Evolutionary conservation across 2,888 invertebrate species (phyloP).

Genomic region (Diarsia mendica): DNA sequence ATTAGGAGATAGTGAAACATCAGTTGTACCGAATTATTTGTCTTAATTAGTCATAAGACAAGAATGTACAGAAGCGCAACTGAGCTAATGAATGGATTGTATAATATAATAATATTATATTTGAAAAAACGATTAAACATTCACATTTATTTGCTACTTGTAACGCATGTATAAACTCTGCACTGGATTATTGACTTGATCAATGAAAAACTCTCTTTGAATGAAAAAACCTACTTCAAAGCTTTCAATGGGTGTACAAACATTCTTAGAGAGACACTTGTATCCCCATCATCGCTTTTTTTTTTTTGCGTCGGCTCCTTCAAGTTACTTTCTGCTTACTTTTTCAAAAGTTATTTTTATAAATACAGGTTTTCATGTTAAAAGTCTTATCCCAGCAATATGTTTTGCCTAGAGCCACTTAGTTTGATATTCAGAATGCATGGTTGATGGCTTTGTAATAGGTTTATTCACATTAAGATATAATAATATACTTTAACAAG

Average conservation of each 20-base stretch:
- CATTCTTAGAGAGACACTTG: not conserved
- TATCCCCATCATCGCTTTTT: not conserved
- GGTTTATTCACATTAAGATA: not conserved
- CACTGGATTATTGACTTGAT: too few relatives aligned
- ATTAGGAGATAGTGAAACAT: conserved; percentile 14
- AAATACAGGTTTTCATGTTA: not conserved
- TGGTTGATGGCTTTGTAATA: not conserved
- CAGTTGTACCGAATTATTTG: conserved; percentile 12
- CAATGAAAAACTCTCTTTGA: not conserved
- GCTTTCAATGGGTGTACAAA: too few relatives aligned
- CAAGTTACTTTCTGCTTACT: not conserved
- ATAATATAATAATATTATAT: not conserved
- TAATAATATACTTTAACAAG: not conserved
- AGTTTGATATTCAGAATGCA: too few relatives aligned
- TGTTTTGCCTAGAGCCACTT: too few relatives aligned
- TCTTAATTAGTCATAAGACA: not conserved
- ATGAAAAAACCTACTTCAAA: too few relatives aligned
- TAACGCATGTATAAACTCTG: not conserved
- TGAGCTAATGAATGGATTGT: not conserved
- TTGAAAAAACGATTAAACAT: not conserved
- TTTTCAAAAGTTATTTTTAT: not conserved
- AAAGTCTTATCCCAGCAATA: not conserved
- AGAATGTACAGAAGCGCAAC: not conserved
- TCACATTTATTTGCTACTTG: not conserved
- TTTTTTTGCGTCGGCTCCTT: not conserved